Conservation (phyloP, 1,140 invertebrate species). For the Gonioctena quinquepunctata region DNA sequence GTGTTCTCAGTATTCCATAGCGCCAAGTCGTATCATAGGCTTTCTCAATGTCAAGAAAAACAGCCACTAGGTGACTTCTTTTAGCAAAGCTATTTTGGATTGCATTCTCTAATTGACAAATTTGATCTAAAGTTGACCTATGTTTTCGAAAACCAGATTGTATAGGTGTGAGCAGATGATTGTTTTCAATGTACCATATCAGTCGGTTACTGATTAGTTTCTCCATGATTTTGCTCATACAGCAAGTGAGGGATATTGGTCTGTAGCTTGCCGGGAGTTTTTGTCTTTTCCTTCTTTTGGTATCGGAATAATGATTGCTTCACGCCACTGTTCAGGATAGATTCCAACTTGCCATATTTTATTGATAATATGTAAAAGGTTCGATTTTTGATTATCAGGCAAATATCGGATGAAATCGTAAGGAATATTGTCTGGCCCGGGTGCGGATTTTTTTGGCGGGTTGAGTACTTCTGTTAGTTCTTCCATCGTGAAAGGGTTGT, state of each 20-base stretch:
- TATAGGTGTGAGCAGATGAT: not conserved
- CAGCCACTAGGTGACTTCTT: constrained; percentile 8
- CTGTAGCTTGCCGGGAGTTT: constrained; percentile 1
- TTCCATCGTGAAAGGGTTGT: not conserved
- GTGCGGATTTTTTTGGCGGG: too few relatives aligned
- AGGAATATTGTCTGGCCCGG: constrained; percentile 10
- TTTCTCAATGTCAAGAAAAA: constrained; percentile 30
- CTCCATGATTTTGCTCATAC: constrained; percentile 23
- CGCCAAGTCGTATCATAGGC: constrained; percentile 32
- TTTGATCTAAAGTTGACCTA: constrained; percentile 21
- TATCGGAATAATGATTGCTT: constrained; percentile 20
- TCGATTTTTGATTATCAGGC: not conserved
- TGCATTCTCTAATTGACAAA: constrained; percentile 12
- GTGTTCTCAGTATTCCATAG: constrained; percentile 20
- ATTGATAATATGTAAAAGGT: constrained; percentile 4
- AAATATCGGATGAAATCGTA: not conserved
- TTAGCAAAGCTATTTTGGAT: constrained; percentile 17
- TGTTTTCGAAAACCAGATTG: constrained; percentile 14
- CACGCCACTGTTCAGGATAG: constrained; percentile 2
- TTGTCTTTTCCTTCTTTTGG: constrained; percentile 7
- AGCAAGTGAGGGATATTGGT: constrained; percentile 15
- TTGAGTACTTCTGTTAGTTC: too few relatives aligned
- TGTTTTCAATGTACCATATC: constrained; percentile 13
- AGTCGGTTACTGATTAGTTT: constrained; percentile 19
- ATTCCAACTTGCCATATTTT: not conserved